phyloP scores from a whole-genome alignment of 2,888 invertebrate genomes.

The Synergus umbraculus region DNA sequence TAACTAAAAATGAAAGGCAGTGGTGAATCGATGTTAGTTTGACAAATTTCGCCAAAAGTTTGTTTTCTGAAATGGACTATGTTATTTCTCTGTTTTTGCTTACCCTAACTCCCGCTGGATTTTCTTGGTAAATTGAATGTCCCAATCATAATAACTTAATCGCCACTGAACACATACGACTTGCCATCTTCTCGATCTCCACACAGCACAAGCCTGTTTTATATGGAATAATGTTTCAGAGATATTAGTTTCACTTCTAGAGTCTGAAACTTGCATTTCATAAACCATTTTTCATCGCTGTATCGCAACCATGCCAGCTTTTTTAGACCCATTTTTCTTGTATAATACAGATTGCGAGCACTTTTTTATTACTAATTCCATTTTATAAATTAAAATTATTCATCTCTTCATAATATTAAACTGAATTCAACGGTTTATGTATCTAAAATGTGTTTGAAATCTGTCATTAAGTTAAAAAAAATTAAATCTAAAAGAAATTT shows the following conservation, averaged over 20 bases:
- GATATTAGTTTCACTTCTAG: conserved; percentile 64
- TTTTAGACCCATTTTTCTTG: conserved; percentile 35
- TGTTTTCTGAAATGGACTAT: conserved; percentile 73
- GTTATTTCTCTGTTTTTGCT: conserved; percentile 77
- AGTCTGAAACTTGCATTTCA: conserved; percentile 45
- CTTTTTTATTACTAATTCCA: neutral
- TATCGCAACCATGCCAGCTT: conserved; percentile 33
- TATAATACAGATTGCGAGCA: conserved; percentile 41
- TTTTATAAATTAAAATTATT: conserved; percentile 1
- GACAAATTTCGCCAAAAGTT: conserved; percentile 61
- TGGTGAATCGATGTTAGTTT: neutral
- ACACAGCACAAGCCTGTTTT: conserved; percentile 72
- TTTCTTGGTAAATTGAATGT: conserved; percentile 77
- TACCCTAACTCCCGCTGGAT: conserved; percentile 77
- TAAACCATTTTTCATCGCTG: conserved; percentile 18
- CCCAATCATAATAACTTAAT: conserved; percentile 68
- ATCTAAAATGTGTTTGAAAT: conserved; percentile 16
- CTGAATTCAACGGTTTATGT: neutral
- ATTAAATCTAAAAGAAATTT: neutral
- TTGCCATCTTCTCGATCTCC: conserved; percentile 51
- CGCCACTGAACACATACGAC: conserved; percentile 56
- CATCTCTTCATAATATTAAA: neutral
- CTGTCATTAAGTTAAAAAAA: conserved; percentile 14
- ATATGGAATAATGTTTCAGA: conserved; percentile 73
- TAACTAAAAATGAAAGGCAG: neutral